A percentile compares a stretch with the other conserved stretches of the same genome.
phyloP scores from a whole-genome alignment of 2,797 vertebrate species.

The Lycodopsis pacificus region DNA sequence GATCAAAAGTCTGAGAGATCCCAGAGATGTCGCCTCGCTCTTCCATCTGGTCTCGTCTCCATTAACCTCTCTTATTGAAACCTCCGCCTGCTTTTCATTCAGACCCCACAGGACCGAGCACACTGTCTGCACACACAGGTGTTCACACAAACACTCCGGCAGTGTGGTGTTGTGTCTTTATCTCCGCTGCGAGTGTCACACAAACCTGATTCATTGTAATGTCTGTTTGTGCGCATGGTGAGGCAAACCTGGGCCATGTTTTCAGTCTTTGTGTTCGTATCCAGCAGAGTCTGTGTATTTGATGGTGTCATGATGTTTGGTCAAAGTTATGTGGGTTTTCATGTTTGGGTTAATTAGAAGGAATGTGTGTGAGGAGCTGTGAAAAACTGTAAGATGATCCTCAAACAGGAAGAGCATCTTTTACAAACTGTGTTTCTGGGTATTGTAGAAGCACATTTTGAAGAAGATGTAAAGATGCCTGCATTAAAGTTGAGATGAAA shows the following conservation, averaged over 20 bases:
- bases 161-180: constrained; percentile 1
- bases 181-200: neutral
- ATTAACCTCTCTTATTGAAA: constrained; percentile 59
- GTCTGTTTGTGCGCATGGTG: neutral
- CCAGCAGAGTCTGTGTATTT: neutral
- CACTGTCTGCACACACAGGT: constrained; percentile 22
- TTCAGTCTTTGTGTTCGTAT: neutral
- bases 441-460: neutral
- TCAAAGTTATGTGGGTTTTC: neutral
- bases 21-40: constrained; percentile 4
- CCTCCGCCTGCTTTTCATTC: constrained; percentile 68
- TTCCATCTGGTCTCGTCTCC: constrained; percentile 40
- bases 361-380: neutral
- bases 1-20: constrained; percentile 27
- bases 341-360: neutral
- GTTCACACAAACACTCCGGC: constrained; percentile 6
- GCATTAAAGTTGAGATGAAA: neutral
- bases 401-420: neutral
- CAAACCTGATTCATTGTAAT: neutral
- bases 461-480: neutral
- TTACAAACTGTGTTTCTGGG: neutral
- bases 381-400: neutral
- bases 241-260: neutral
- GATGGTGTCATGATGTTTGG: neutral
- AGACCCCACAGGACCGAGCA: constrained; percentile 54